Evolutionary conservation across 2,888 invertebrate genomes (phyloP).

Genomic region (Melanotus villosus): DNA sequence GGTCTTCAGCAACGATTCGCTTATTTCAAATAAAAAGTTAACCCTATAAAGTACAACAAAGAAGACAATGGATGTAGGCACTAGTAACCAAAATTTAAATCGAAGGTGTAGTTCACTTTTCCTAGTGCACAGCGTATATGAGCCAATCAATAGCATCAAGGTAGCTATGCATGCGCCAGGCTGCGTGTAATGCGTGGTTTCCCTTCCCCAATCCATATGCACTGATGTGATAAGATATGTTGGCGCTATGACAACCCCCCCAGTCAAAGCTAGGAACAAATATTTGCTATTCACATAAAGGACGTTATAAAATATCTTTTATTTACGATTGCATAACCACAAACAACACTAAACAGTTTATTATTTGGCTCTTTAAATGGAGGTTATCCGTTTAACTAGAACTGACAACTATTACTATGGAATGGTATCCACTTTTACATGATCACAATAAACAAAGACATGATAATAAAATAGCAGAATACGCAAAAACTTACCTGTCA

Average conservation of each 20-base stretch:
- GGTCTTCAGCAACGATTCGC: no score
- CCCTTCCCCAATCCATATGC: constrained; percentile 47
- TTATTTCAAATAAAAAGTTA: no score
- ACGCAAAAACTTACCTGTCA: constrained; percentile 45
- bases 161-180: constrained; percentile 54
- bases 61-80: no score
- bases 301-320: neutral
- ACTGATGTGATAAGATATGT: constrained; percentile 48
- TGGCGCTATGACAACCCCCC: constrained; percentile 48
- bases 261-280: constrained; percentile 35
- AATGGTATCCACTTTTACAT: neutral
- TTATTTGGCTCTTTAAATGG: constrained; percentile 8
- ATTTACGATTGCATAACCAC: constrained; percentile 20
- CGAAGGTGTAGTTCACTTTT: constrained; percentile 48
- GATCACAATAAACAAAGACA: neutral
- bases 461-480: neutral
- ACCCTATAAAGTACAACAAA: no score
- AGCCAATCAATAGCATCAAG: constrained; percentile 55
- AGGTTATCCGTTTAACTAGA: constrained; percentile 10
- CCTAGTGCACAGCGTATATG: constrained; percentile 51
- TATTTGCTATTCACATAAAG: constrained; percentile 8
- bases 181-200: constrained; percentile 47
- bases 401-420: neutral
- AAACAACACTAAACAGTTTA: constrained; percentile 8
- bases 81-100: constrained; percentile 38